Evolutionary conservation across 2,797 vertebrate species (phyloP).

Genomic region (Clarias pachynema): DNA sequence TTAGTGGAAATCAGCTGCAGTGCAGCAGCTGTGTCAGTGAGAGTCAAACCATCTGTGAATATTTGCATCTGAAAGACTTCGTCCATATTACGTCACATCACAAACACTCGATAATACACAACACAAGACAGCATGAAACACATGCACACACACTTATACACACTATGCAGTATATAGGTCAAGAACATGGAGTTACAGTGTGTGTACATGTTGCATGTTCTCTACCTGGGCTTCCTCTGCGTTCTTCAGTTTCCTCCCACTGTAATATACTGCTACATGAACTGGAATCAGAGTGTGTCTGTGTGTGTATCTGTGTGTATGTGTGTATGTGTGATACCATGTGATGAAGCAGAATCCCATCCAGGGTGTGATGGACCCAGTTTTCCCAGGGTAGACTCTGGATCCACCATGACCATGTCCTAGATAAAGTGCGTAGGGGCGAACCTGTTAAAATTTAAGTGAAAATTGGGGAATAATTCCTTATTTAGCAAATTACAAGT

Average conservation of each 20-base stretch:
- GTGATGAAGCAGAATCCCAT: background rate
- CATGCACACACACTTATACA: background rate
- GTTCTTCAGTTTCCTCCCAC: background rate
- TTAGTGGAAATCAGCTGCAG: slow-evolving; percentile 40
- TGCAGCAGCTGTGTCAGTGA: slow-evolving; percentile 47
- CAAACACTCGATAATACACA: slow-evolving; percentile 17
- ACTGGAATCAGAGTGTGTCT: background rate
- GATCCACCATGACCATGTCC: background rate
- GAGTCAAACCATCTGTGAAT: slow-evolving; percentile 43
- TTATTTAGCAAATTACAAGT: background rate
- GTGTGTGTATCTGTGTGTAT: background rate
- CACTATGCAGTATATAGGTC: background rate
- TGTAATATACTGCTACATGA: background rate
- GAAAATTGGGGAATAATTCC: background rate
- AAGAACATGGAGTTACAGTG: background rate
- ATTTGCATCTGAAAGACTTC: slow-evolving; percentile 60
- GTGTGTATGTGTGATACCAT: background rate
- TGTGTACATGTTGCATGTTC: background rate
- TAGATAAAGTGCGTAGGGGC: background rate
- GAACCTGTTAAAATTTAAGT: background rate
- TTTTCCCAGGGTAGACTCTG: background rate
- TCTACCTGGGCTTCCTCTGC: background rate
- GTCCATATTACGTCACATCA: slow-evolving; percentile 7
- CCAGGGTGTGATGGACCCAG: background rate
- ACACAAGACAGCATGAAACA: background rate